Evolutionary conservation across 1,140 invertebrate species (phyloP).

Genomic region (Hypothenemus hampei): DNA sequence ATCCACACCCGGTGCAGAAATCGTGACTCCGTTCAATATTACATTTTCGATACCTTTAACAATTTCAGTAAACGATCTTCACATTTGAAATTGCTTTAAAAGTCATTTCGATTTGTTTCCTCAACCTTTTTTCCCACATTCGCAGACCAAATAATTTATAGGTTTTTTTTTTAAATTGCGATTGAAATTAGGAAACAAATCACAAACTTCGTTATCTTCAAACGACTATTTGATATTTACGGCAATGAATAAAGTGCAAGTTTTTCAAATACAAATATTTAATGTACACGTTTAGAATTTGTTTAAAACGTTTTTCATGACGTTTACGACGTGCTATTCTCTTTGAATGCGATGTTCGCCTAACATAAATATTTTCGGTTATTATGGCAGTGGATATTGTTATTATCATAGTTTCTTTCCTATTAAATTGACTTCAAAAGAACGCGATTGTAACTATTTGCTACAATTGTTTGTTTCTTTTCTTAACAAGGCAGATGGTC

Average conservation of each 20-base stretch:
- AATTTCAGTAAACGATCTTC: neutral
- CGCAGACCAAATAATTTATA: no score
- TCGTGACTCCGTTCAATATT: constrained; percentile 16
- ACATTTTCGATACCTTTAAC: constrained; percentile 2
- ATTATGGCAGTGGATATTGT: constrained; percentile 17
- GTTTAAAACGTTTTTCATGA: constrained; percentile 23
- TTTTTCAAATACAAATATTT: constrained; percentile 19
- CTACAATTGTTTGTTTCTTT: constrained; percentile 6
- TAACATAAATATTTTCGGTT: constrained; percentile 22
- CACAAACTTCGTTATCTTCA: constrained; percentile 10
- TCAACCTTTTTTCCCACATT: no score
- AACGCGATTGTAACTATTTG: no score
- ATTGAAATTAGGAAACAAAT: neutral
- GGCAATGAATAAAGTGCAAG: constrained; percentile 14
- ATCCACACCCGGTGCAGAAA: constrained; percentile 10
- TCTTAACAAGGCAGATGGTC: neutral
- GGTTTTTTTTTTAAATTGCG: neutral
- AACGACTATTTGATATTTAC: constrained; percentile 16
- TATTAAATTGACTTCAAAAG: neutral
- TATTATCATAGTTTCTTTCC: constrained; percentile 3
- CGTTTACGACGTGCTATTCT: constrained; percentile 19
- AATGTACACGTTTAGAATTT: constrained; percentile 23
- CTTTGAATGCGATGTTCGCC: constrained; percentile 10
- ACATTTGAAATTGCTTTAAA: neutral
- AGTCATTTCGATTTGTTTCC: neutral